Base-by-base conservation (phyloP, 2,113 vertebrate species). In the Noturus placidus region DNA sequence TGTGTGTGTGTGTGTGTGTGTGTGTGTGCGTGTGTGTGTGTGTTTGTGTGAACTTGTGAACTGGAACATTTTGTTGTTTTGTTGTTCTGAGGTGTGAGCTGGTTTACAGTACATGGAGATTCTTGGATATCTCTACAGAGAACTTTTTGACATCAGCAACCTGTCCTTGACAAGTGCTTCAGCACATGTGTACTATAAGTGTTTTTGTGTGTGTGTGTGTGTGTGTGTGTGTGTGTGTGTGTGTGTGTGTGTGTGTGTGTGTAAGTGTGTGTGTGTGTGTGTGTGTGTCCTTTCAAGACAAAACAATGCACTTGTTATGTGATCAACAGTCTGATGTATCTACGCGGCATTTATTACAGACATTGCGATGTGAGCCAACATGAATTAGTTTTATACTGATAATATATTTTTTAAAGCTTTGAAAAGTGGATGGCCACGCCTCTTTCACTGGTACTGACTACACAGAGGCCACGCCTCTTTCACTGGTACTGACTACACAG, bases 1-100 rank as follows among this genome's bases (percentile, higher is more conserved):
- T 74, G 87, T 72, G 38, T 69, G 59, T 59, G 70, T 70, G 72
- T 52, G 74, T 59, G 70, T 79, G 80, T 83, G 84, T 82, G 74
- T 59, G 80, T 54, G 30, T 74, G 56, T 79, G 83, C 38, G 87
- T 74, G 83, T 72, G 38, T 69, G 59, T 70, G 72, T 61, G 72
- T 54, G 74, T 59, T 1, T 61, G 74, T 63, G 69, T 57, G 83
- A 33, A 19, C 15, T 8, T 84, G 65, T 72, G n/a, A 69, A 30
- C 82, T 67, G 61, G 38, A 54, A 86, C 35, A 42, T 85, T 85
- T 76, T 85, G 83, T 38, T 38, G 50, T 72, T 74, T 27, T 85
- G 30, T 57, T 83, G 61, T 69, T 63, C 20, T 4, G 35, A 46
- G 81, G 82, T 19, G 38, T 65, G 82, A 81, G 52, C 30, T 81